Evolutionary conservation across 2,888 invertebrate species (phyloP).

Genomic region (Spodoptera picta): DNA sequence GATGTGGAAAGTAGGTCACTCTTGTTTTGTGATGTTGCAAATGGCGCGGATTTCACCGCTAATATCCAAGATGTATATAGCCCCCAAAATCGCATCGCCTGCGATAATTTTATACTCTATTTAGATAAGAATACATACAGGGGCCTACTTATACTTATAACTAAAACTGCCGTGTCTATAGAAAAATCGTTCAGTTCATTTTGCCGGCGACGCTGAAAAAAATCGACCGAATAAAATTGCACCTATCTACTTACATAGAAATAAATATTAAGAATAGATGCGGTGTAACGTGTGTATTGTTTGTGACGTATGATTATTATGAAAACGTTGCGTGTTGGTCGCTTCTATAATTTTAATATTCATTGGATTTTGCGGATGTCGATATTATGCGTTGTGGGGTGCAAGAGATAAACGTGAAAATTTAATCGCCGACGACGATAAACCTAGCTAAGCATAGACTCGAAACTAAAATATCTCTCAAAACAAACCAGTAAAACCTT

Average conservation of each 20-base stretch:
- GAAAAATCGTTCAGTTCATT: conserved; percentile 9
- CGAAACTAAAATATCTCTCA: conserved; percentile 12
- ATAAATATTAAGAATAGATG: conserved; percentile 20
- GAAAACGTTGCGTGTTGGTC: conserved; percentile 58
- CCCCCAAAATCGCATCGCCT: conserved; percentile 60
- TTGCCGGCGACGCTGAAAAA: conserved; percentile 17
- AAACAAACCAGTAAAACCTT: conserved; percentile 1
- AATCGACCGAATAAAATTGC: conserved; percentile 29
- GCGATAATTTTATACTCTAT: conserved; percentile 53
- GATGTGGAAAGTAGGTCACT: conserved; percentile 79
- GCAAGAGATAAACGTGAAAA: conserved; percentile 35
- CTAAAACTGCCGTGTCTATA: conserved; percentile 24
- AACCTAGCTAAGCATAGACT: conserved; percentile 26
- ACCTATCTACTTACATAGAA: conserved; percentile 20
- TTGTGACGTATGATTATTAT: conserved; percentile 54
- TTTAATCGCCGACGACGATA: conserved; percentile 1
- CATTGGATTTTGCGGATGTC: conserved; percentile 46
- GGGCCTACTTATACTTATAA: conserved; percentile 15
- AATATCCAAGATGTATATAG: conserved; percentile 67
- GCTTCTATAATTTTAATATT: conserved; percentile 55
- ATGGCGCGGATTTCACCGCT: conserved; percentile 70
- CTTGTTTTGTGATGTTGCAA: conserved; percentile 69
- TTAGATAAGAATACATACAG: conserved; percentile 26
- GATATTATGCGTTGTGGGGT: conserved; percentile 6
- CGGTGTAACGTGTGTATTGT: conserved; percentile 22